Evolutionary conservation across 1,140 invertebrate species (phyloP), one percentile per base, ranked within the genome.

Genomic region (Meloidogyne hapla): DNA sequence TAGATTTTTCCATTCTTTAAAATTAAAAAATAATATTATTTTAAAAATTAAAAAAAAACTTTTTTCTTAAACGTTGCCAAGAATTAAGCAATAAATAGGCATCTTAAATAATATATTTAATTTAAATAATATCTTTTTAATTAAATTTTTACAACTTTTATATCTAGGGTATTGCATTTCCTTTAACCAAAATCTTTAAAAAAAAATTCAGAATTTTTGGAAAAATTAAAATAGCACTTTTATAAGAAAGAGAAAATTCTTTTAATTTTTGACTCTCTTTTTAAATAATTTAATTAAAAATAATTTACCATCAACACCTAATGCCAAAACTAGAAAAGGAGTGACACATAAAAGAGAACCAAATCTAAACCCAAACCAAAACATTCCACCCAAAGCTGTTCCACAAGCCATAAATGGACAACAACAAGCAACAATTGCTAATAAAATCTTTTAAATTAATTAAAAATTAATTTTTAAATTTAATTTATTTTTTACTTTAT

Each of bases 291-390:
- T n/a, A n/a, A n/a, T n/a, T n/a, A n/a, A n/a, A n/a, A n/a, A n/a
- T n/a, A 80, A 86, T 15, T 84, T 83, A 66, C 87, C 85, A 69
- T 86, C 85, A 23, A 86, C 85, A 23, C 85, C 85, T 23, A 86
- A 81, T 8, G 85, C 85, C 25, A 86, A 75, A 23, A 86, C 84
- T n/a, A 85, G 69, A 69, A 87, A 86, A 23, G 81, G 83, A 68
- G 85, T 82, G 0, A 82, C 81, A 42, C 86, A 84, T 6, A 86
- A 75, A 64, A 83, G 77, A 2, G 80, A 80, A 18, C 83, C 83
- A 62, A 84, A 83, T 4, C 83, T 62, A 62, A 81, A 85, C 0
- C 84, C 84, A 28, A 74, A 21, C 61, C 72, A 87, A 72, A 86
- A 86, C 82, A 86, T 84, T 15, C 73, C 26, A 63, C 84, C 84